Percentiles rank a stretch among this genome's conserved stretches.
Evolutionary conservation across 2,888 invertebrate genomes (phyloP).

Genomic region (Dicranocentrus wangi): DNA sequence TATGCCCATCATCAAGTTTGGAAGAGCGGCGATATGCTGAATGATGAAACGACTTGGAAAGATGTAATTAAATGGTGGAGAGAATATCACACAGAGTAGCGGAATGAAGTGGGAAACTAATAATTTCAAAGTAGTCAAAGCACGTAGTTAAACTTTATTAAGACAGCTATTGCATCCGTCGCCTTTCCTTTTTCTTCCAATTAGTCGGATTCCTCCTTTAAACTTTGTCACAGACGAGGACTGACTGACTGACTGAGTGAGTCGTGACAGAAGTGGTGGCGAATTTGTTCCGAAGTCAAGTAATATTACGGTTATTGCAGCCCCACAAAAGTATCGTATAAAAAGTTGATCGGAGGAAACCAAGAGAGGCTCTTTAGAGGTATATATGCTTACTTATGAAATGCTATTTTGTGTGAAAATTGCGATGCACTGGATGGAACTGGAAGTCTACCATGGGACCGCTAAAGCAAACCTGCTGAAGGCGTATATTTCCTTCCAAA

Average conservation of each 20-base stretch:
- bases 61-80: slow-evolving; percentile 43
- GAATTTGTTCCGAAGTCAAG: slow-evolving; percentile 32
- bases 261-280: slow-evolving; percentile 14
- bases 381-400: no score
- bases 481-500: no score
- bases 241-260: no score
- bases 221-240: neutral
- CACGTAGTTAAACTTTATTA: slow-evolving; percentile 58
- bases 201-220: slow-evolving; percentile 33
- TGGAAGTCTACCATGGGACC: no score
- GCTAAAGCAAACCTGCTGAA: no score
- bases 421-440: no score
- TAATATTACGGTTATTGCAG: slow-evolving; percentile 36
- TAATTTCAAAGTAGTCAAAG: slow-evolving; percentile 39
- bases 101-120: slow-evolving; percentile 37
- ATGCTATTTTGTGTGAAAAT: no score
- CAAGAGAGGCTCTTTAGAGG: no score
- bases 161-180: slow-evolving; percentile 56
- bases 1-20: slow-evolving; percentile 13
- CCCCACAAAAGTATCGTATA: no score
- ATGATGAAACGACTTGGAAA: slow-evolving; percentile 45
- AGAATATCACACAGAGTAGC: slow-evolving; percentile 5
- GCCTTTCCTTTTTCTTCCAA: slow-evolving; percentile 38
- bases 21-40: slow-evolving; percentile 4
- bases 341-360: no score